Evolutionary conservation across 2,797 vertebrate genomes (phyloP), one percentile per base, ranked within the genome.

Genomic region (Alosa sapidissima): DNA sequence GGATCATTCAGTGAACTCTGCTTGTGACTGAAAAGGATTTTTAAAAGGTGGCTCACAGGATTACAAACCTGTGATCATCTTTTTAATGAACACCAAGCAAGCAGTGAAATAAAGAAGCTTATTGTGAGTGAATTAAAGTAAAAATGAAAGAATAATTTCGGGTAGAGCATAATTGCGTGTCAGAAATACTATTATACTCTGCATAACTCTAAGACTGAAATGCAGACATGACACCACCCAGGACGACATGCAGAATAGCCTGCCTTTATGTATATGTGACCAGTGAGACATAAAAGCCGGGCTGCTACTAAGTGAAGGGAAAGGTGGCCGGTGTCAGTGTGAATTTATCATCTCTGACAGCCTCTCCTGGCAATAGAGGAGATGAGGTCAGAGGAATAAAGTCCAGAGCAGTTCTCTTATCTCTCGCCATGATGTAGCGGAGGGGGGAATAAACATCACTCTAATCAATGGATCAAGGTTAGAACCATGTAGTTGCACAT

Each of bases 121-220:
- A 16, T 16, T 49, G 51, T 49, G 65, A 85, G 33, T 11, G 60
- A 81, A 19, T 75, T 11, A 41, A 13, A 13, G 10, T 58, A 4
- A 88, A 88, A 87, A 88, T 89, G 92, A 89, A 92, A 84, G 88
- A 82, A 85, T 41, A 14, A 52, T 84, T 84, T 84, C 65, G 85
- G 54, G 82, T 83, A 82, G 3, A 28, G 82, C 82, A 24, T 88
- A 83, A 87, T 85, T 85, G 84, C 65, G 52, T 47, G 0, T 1
- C 36, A 84, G 84, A 21, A 78, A 87, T 83, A 13, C 72, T 36
- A 78, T 86, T 84, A 83, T 86, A 83, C 13, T 33, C 13, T 36
- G 83, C 49, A 11, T 41, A 49, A 55, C 62, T 41, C 55, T 58
- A 21, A 52, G 9, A 52, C n/a, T 68, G 24, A 83, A 82, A 83